Evolutionary conservation across 2,888 invertebrate species (phyloP), one percentile per base, ranked within the genome.

Genomic region (Leucoma salicis): DNA sequence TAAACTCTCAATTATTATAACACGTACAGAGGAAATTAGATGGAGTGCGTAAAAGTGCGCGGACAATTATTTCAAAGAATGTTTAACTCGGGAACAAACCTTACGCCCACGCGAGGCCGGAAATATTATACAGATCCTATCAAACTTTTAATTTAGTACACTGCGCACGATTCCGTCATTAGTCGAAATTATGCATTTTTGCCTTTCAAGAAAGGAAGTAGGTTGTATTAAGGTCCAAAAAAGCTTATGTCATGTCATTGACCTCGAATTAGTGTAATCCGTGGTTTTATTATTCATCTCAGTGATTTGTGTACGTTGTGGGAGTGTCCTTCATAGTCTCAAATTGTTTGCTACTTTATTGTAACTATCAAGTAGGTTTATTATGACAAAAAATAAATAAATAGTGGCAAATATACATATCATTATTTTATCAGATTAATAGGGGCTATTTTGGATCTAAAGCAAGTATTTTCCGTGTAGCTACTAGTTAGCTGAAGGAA

Each of bases 111-210:
- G 76, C 78, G 63, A 55, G 63, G 75, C 82, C 87, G 84, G 84
- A 86, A 81, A 82, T 72, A 79, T 70, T 64, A 68, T 76, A 67
- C 72, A 72, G 87, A 87, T 86, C 65, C 53, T 83, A 86, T 86
- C 86, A 48, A 45, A 53, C 58, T 65, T 63, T 70, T 66, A 70
- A 72, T 74, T 73, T 70, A 70, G 70, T 70, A 76, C 68, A 70
- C 71, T 57, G 71, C 58, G 69, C 87, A 88, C 87, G 87, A 86
- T 74, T 87, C 73, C 66, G 81, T 79, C 87, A 85, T 88, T 86
- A 87, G 78, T 70, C 68, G 59, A 71, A 79, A 74, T 75, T 84
- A 74, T 78, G 73, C 74, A 78, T 81, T 82, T 79, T 82, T 71
- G 62, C 70, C 55, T 69, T 65, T 71, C 69, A 66, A 75, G 74